A percentile compares a stretch with the other conserved stretches of the same genome.
phyloP scores from a whole-genome alignment of 2,888 invertebrate genomes.

The Toxonevra muliebris region DNA sequence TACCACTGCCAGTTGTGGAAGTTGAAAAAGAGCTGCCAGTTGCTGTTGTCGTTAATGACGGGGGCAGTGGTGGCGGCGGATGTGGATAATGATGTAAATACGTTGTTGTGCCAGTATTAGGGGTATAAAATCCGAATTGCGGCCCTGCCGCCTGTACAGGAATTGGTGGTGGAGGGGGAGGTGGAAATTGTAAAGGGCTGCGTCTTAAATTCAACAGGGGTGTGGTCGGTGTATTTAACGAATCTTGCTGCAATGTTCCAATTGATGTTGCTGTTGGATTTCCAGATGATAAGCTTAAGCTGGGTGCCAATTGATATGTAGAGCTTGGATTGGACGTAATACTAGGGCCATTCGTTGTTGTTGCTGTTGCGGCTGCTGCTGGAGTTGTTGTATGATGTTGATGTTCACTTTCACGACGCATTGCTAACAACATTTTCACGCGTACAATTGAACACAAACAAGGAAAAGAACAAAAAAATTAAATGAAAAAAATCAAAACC shows the following conservation, averaged over 20 bases:
- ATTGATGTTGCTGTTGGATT: constrained; percentile 28
- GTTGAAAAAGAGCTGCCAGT: constrained; percentile 9
- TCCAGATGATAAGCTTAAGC: constrained; percentile 29
- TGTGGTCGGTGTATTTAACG: constrained; percentile 59
- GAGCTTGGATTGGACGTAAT: constrained; percentile 22
- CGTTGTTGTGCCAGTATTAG: constrained; percentile 41
- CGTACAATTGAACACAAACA: constrained; percentile 31
- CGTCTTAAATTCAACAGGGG: constrained; percentile 49
- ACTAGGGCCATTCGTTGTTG: constrained; percentile 9
- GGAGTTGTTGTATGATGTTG: constrained; percentile 38
- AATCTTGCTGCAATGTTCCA: constrained; percentile 38
- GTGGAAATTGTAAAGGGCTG: constrained; percentile 42
- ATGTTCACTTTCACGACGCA: constrained; percentile 80
- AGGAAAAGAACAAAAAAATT: constrained; percentile 26
- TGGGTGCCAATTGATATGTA: constrained; percentile 17
- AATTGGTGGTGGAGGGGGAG: constrained; percentile 39
- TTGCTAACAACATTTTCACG: constrained; percentile 71
- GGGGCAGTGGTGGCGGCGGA: constrained; percentile 35
- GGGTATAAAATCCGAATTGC: constrained; percentile 47
- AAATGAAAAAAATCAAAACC: constrained; percentile 38
- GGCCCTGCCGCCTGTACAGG: constrained; percentile 38
- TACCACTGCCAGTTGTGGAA: constrained; percentile 21
- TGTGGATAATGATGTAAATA: constrained; percentile 46
- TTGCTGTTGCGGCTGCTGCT: constrained; percentile 22
- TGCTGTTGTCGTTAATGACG: constrained; percentile 32